Percentiles rank a stretch among this genome's conserved stretches.
These are phyloP conservation scores for Psococerastis gibbosa DNA, from an alignment of 2,888 invertebrate species.

Conservation along the genomic window DNA sequence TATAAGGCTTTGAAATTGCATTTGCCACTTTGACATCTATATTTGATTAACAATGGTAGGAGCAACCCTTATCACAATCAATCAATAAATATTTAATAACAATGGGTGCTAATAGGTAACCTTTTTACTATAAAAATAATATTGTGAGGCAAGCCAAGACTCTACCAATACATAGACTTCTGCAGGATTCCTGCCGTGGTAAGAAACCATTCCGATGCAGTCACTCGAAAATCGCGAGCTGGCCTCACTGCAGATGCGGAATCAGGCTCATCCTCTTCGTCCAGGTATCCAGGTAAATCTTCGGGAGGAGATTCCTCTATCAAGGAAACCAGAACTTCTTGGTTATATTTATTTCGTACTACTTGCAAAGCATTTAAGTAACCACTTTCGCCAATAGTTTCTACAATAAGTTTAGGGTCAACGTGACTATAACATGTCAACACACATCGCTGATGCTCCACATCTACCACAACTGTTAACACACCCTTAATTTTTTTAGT, in stretches of 20 bases:
- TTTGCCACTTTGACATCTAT: too few species aligned
- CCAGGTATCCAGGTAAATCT: constrained; percentile 3
- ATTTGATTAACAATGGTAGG: too few species aligned
- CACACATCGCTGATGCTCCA: constrained; percentile 5
- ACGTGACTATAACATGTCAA: neutral
- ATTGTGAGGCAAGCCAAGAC: too few species aligned
- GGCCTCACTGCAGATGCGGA: neutral
- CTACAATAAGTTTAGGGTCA: neutral
- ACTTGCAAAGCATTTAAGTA: neutral
- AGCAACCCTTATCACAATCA: too few species aligned
- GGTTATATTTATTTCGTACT: neutral
- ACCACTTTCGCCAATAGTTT: neutral
- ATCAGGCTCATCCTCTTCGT: constrained; percentile 5
- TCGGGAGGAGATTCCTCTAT: neutral
- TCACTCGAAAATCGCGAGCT: constrained; percentile 2
- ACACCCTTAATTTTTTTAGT: constrained; percentile 3
- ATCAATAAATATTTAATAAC: too few species aligned
- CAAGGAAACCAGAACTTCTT: constrained; percentile 2
- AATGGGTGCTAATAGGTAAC: too few species aligned
- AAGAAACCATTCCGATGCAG: constrained; percentile 4
- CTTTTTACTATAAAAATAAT: too few species aligned
- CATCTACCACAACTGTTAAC: constrained; percentile 1
- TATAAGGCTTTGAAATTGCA: too few species aligned
- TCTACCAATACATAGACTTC: constrained; percentile 6
- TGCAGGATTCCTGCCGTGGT: constrained; percentile 3